phyloP scores from a whole-genome alignment of 2,888 invertebrate species.

The Keiferia lycopersicella region DNA sequence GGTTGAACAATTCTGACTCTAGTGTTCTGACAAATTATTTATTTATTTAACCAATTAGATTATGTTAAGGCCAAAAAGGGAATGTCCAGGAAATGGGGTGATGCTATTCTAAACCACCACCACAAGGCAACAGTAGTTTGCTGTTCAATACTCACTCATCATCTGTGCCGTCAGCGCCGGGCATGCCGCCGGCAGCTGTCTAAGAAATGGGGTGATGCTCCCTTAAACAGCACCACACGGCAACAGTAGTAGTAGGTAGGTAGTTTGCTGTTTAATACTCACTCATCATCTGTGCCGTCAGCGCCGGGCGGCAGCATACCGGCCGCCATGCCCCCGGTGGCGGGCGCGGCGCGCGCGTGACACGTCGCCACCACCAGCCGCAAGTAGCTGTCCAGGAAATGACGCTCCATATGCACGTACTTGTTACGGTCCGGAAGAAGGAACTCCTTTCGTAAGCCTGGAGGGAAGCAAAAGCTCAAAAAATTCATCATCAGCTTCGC shows the following conservation, averaged over 20 bases:
- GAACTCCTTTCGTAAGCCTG: slow-evolving; percentile 80
- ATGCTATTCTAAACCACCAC: no score
- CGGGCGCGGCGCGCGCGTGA: slow-evolving; percentile 82
- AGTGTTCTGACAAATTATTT: no score
- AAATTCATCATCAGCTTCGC: no score
- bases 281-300: slow-evolving; percentile 56
- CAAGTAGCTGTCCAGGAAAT: slow-evolving; percentile 84
- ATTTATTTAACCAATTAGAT: no score
- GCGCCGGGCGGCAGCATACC: slow-evolving; percentile 73
- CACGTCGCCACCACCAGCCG: slow-evolving; percentile 81
- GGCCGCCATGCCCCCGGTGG: slow-evolving; percentile 77
- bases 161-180: background rate
- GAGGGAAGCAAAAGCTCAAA: background rate
- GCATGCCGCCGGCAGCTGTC: background rate
- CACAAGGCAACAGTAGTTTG: no score
- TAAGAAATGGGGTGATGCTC: background rate
- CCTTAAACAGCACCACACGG: no score
- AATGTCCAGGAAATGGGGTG: no score
- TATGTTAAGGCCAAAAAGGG: no score
- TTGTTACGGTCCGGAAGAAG: slow-evolving; percentile 85
- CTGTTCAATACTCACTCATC: background rate
- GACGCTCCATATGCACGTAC: slow-evolving; percentile 84
- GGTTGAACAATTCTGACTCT: no score
- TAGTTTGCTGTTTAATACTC: slow-evolving; percentile 35
- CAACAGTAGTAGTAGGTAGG: background rate